Percentiles rank a stretch among this genome's conserved stretches.
Conservation (phyloP, 1,140 invertebrate species). For the Trichogramma pretiosum region DNA sequence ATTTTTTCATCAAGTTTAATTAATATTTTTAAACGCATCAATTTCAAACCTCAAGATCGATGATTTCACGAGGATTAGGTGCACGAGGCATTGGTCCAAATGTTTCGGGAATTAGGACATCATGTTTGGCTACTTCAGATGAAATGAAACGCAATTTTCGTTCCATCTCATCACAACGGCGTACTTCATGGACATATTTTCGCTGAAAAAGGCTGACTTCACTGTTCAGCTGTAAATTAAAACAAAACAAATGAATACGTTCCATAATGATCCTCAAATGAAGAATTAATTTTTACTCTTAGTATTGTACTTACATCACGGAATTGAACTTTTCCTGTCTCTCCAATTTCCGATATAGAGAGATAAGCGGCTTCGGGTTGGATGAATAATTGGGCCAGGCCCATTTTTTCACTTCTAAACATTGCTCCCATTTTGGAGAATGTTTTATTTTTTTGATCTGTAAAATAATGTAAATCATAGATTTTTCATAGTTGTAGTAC, state of each 20-base stretch:
- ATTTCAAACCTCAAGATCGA: slow-evolving; percentile 75
- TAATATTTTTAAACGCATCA: background rate
- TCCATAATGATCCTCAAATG: too few species aligned
- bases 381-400: slow-evolving; percentile 79
- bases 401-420: slow-evolving; percentile 84
- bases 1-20: slow-evolving; percentile 9
- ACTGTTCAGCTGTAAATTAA: slow-evolving; percentile 62
- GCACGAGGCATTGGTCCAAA: slow-evolving; percentile 75
- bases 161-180: slow-evolving; percentile 88
- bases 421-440: slow-evolving; percentile 64
- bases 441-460: too few species aligned
- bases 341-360: slow-evolving; percentile 80
- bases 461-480: too few species aligned
- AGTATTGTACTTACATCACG: slow-evolving; percentile 71
- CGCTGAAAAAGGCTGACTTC: slow-evolving; percentile 81
- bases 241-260: too few species aligned
- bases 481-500: too few species aligned
- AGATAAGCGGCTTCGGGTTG: slow-evolving; percentile 85
- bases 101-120: slow-evolving; percentile 69
- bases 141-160: slow-evolving; percentile 89
- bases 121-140: slow-evolving; percentile 90
- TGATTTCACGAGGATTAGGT: slow-evolving; percentile 93
- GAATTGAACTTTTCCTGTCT: slow-evolving; percentile 84
- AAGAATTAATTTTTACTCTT: too few species aligned
- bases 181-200: slow-evolving; percentile 86